Percentiles rank a stretch among this genome's conserved stretches.
Evolutionary conservation across 2,797 vertebrate genomes (phyloP).

Genomic region (Epinephelus awoara): DNA sequence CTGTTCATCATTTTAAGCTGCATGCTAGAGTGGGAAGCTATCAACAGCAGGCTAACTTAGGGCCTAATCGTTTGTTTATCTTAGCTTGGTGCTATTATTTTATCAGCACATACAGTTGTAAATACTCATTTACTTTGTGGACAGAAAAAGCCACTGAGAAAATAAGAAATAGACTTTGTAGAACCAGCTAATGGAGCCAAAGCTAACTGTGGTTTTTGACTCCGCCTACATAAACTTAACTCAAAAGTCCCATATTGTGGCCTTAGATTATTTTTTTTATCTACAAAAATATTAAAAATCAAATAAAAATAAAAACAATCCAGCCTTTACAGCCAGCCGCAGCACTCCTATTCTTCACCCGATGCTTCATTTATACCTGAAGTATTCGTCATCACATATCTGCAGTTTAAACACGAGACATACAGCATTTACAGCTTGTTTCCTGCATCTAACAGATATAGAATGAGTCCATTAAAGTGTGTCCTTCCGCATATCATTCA

Average conservation of each 20-base stretch:
- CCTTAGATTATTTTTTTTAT: neutral
- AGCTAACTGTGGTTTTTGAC: neutral
- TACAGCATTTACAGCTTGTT: slow-evolving; percentile 31
- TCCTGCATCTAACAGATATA: slow-evolving; percentile 17
- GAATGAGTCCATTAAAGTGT: slow-evolving; percentile 12
- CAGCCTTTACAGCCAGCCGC: neutral
- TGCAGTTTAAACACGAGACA: slow-evolving; percentile 36
- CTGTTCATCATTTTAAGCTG: no score
- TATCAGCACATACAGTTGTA: neutral
- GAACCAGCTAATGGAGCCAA: neutral
- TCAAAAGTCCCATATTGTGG: neutral
- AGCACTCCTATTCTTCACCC: slow-evolving; percentile 42
- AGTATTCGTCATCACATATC: slow-evolving; percentile 22
- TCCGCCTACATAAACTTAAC: neutral
- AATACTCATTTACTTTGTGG: neutral
- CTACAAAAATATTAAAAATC: neutral
- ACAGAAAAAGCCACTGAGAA: neutral
- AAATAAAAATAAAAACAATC: fast-evolving
- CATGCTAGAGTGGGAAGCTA: neutral
- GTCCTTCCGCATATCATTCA: slow-evolving; percentile 2
- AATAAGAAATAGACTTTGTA: neutral
- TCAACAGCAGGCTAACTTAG: no score
- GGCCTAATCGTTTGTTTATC: neutral
- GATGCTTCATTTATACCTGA: slow-evolving; percentile 36
- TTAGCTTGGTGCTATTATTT: neutral